These are phyloP conservation scores for Karalla daura DNA, from an alignment of 2,797 vertebrate genomes.

Conservation along the genomic window DNA sequence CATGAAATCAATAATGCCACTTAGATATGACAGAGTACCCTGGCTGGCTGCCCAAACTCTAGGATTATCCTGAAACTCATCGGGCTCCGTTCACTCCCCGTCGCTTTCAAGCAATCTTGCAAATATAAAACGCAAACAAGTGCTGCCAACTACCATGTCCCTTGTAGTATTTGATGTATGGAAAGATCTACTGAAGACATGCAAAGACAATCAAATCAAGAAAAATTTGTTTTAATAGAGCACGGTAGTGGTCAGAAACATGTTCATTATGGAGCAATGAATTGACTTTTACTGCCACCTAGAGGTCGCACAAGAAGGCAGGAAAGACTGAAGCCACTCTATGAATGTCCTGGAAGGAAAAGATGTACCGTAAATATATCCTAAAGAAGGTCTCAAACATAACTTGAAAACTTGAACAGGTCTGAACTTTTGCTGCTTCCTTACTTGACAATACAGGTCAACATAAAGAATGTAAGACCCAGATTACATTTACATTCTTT, in stretches of 20 bases:
- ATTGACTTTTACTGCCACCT: conserved; percentile 48
- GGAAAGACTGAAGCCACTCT: too few species aligned
- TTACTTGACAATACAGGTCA: too few species aligned
- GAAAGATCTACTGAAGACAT: not conserved
- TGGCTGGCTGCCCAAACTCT: conserved; percentile 34
- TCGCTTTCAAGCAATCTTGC: conserved; percentile 1
- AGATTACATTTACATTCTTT: too few species aligned
- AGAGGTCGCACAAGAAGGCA: conserved; percentile 17
- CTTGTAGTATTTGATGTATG: not conserved
- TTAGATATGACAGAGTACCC: conserved; percentile 68
- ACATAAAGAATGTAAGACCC: too few species aligned
- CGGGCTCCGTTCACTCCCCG: not conserved
- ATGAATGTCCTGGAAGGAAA: too few species aligned
- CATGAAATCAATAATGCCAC: conserved; percentile 81
- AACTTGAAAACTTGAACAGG: too few species aligned
- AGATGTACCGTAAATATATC: too few species aligned
- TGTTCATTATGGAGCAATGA: not conserved
- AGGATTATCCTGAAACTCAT: conserved; percentile 46
- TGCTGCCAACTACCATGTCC: too few species aligned
- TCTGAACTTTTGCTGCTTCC: too few species aligned
- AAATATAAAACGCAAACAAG: not conserved
- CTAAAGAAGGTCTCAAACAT: too few species aligned
- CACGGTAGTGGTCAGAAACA: not conserved
- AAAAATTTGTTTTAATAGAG: not conserved
- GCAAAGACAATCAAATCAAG: not conserved